These are phyloP conservation scores for Lophura nycthemera DNA, from an alignment of 2,113 vertebrate species.

Conservation along the genomic window DNA sequence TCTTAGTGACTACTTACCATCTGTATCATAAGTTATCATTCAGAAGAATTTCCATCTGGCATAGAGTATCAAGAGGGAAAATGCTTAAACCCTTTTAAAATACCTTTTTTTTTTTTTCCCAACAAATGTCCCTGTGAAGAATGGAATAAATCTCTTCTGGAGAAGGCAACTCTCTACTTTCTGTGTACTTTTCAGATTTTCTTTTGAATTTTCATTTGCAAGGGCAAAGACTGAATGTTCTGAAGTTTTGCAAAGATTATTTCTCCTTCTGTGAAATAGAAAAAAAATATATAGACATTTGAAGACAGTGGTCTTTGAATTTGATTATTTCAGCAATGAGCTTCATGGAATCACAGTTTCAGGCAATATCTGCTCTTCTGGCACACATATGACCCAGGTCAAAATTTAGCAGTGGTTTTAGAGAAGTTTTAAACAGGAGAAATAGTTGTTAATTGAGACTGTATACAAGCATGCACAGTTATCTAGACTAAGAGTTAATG, in stretches of 20 bases:
- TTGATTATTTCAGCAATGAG: not conserved
- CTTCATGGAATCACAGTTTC: not conserved
- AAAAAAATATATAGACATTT: not conserved
- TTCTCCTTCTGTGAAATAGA: not conserved
- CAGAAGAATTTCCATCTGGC: not conserved
- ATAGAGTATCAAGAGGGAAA: not conserved
- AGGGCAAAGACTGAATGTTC: not conserved
- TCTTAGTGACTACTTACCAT: not conserved
- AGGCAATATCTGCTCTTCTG: not conserved
- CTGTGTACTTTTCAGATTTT: not conserved
- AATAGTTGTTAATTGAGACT: not conserved
- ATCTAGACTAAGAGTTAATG: not conserved
- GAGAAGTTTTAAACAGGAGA: not conserved
- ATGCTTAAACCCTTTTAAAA: not conserved
- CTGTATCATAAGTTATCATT: not conserved
- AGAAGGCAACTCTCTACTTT: not conserved
- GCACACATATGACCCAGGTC: not conserved
- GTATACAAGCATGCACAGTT: accelerated
- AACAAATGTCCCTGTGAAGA: not conserved
- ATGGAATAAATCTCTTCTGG: not conserved
- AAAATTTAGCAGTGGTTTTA: not conserved
- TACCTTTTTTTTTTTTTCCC: not conserved
- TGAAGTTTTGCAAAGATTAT: not conserved
- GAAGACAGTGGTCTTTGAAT: not conserved
- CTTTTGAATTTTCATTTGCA: not conserved